A percentile compares a stretch with the other conserved stretches of the same genome.
phyloP scores from a whole-genome alignment of 1,140 invertebrate genomes.

The Campoletis sonorensis region DNA sequence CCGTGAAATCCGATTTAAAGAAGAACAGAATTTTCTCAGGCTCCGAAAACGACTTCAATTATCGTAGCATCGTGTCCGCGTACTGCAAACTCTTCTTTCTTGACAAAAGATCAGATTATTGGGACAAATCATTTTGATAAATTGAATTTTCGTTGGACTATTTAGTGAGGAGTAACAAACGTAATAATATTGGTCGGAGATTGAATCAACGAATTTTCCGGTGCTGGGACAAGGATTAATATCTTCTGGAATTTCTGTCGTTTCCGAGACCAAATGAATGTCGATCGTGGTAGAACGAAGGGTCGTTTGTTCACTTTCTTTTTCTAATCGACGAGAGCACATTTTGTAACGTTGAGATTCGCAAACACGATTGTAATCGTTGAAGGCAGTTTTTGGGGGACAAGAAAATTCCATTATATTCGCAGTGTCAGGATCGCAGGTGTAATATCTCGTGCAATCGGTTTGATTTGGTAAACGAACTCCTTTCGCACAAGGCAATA shows the following conservation, averaged over 20 bases:
- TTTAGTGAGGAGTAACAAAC: constrained; percentile 60
- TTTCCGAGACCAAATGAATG: not conserved
- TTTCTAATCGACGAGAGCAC: constrained; percentile 57
- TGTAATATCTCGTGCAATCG: constrained; percentile 77
- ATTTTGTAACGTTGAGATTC: constrained; percentile 69
- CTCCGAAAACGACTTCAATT: not conserved
- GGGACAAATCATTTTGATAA: constrained; percentile 64
- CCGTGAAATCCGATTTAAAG: no score
- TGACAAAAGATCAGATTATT: constrained; percentile 68
- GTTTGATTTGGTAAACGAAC: constrained; percentile 75
- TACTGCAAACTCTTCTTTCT: constrained; percentile 62
- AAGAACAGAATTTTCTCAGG: no score
- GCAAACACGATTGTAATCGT: constrained; percentile 72
- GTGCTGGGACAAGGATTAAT: constrained; percentile 56
- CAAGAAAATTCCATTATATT: constrained; percentile 73
- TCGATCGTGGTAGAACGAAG: not conserved
- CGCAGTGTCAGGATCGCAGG: constrained; percentile 73
- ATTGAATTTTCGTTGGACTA: constrained; percentile 54
- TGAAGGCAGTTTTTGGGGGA: constrained; percentile 75
- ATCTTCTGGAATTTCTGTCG: not conserved
- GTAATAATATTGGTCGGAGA: constrained; percentile 65
- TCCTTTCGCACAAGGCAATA: constrained; percentile 73
- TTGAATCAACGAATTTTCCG: constrained; percentile 64
- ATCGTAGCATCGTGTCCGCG: constrained; percentile 56
- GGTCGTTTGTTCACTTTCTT: not conserved